phyloP scores from a whole-genome alignment of 2,888 invertebrate species.

The Tachina grossa region DNA sequence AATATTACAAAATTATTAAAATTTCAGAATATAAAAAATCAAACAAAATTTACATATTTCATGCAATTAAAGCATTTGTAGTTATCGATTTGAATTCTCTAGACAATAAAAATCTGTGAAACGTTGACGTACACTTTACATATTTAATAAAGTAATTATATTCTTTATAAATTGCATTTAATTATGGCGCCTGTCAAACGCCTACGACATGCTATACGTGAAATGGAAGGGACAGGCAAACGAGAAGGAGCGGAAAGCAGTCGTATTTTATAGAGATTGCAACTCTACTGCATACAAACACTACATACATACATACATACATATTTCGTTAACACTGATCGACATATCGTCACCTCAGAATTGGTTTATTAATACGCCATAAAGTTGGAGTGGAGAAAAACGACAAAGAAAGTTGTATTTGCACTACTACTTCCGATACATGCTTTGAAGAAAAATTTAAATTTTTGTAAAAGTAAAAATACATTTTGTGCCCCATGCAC shows the following conservation, averaged over 20 bases:
- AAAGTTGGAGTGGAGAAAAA: too few relatives aligned
- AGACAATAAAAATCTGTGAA: constrained; percentile 47
- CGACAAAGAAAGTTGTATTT: too few relatives aligned
- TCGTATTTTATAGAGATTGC: not conserved
- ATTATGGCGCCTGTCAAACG: constrained; percentile 68
- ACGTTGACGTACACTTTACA: constrained; percentile 64
- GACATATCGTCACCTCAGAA: too few relatives aligned
- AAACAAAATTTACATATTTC: not conserved
- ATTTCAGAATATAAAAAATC: constrained; percentile 19
- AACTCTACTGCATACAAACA: not conserved
- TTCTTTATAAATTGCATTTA: constrained; percentile 62
- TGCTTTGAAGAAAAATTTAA: too few relatives aligned
- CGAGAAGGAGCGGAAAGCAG: not conserved
- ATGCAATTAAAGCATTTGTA: constrained; percentile 2
- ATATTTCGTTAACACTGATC: constrained; percentile 31
- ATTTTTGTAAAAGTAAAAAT: too few relatives aligned
- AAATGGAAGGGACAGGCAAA: not conserved
- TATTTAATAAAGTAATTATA: constrained; percentile 70
- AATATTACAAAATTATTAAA: constrained; percentile 39
- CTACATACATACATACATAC: not conserved
- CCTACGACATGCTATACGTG: constrained; percentile 49
- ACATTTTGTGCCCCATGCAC: too few relatives aligned
- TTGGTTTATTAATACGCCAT: too few relatives aligned
- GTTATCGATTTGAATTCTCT: constrained; percentile 54
- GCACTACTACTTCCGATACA: too few relatives aligned